Evolutionary conservation across 2,888 invertebrate species (phyloP), one percentile per base, ranked within the genome.

Genomic region (Blastobasis adustella): DNA sequence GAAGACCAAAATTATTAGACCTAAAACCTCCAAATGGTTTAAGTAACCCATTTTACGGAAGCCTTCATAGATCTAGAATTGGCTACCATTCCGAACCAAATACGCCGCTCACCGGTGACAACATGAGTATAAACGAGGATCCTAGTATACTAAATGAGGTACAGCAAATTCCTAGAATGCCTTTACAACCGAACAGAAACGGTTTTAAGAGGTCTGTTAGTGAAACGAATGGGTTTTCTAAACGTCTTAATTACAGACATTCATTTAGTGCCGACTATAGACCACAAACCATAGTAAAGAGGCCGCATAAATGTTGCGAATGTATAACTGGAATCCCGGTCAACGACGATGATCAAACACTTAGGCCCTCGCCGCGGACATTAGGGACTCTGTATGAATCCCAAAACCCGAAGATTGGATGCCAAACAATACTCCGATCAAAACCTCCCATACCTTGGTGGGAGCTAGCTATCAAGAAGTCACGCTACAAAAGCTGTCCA

Each of bases 391-490:
- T 89, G 47, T 89, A 89, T 58, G 89, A 89, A 71, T 75, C 88
- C 53, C 85, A 90, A 71, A 92, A 93, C 71, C 90, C 92, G n/a
- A 91, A 92, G 76, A 89, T 93, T 54, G 92, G 92, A 41, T 92
- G 91, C 62, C 92, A 92, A 76, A 91, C 92, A 4, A 92, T 92
- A 43, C 76, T 92, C 48, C 81, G 92, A 41, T 89, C 91, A 53
- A 93, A 92, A 65, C 93, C 94, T 39, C 90, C 92, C 53, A 91
- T 96, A 57, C 96, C 96, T 0, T 96, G 96, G 96, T 96, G 95
- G 93, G 96, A 96, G 80, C 79, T 96, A 64, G 96, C 96, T 44
- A 94, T 95, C 49, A 91, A 93, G 63, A 92, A 94, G 60, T 93
- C 93, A 65, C 92, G 95, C 58, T 93, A 96, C 61, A 91, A 94